Conservation (phyloP, 2,113 vertebrate genomes). For the Clarias gariepinus region DNA sequence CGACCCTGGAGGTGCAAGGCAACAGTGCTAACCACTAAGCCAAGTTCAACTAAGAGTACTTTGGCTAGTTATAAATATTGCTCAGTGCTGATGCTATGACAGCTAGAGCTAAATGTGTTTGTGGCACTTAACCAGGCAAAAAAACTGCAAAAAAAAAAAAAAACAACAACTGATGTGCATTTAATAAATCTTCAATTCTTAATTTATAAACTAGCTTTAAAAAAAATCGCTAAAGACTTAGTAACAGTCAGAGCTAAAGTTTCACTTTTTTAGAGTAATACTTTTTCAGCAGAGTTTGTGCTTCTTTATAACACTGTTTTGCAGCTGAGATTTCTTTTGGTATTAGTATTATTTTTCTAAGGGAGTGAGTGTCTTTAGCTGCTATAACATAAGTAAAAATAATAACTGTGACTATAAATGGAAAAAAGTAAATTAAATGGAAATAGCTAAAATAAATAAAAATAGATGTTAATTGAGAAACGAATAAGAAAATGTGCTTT, state of each 20-base stretch:
- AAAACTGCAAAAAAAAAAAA: too few species aligned
- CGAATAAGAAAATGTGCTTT: too few species aligned
- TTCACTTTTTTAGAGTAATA: not conserved
- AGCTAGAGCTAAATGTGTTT: not conserved
- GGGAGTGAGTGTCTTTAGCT: not conserved
- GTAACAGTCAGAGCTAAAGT: not conserved
- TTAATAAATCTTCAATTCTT: not conserved
- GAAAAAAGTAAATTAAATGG: not conserved
- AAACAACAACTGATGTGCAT: too few species aligned
- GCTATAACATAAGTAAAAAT: not conserved
- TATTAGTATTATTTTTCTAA: not conserved
- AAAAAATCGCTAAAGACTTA: not conserved
- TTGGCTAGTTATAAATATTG: too few species aligned
- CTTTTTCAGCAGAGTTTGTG: not conserved
- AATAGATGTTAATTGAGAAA: not conserved
- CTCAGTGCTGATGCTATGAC: not conserved
- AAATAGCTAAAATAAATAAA: too few species aligned
- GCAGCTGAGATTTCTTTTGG: too few species aligned
- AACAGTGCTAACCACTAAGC: too few species aligned
- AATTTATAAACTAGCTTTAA: not conserved
- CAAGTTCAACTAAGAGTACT: too few species aligned
- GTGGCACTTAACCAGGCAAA: too few species aligned
- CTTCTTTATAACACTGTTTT: too few species aligned
- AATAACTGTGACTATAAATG: not conserved
- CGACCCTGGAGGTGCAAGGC: too few species aligned